Evolutionary conservation across 1,140 invertebrate species (phyloP).

Genomic region (Liolophura sinensis): DNA sequence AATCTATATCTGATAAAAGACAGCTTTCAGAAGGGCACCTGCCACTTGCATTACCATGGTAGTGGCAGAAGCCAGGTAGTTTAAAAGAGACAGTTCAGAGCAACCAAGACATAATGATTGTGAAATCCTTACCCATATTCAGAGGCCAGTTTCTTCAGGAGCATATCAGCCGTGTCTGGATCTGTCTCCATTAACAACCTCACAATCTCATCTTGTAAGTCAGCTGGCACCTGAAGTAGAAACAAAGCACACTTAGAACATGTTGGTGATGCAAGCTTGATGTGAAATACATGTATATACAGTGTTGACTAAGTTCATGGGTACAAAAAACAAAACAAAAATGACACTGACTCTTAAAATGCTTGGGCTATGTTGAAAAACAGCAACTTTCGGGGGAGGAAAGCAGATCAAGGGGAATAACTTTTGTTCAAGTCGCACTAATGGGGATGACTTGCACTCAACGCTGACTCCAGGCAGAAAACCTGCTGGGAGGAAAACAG

Average conservation of each 20-base stretch:
- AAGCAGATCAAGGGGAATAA: neutral
- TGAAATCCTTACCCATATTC: slow-evolving; percentile 53
- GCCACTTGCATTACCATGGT: no score
- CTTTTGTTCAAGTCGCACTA: neutral
- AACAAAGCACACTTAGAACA: neutral
- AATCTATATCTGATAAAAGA: no score
- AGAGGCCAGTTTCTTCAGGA: slow-evolving; percentile 64
- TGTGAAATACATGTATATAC: no score
- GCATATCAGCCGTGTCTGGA: slow-evolving; percentile 75
- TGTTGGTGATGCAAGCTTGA: neutral
- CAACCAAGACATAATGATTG: neutral
- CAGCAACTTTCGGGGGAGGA: neutral
- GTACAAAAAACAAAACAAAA: no score
- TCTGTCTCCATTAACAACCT: slow-evolving; percentile 80
- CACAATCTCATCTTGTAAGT: slow-evolving; percentile 82
- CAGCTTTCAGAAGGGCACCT: no score
- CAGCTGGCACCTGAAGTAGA: slow-evolving; percentile 68
- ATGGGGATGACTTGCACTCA: no score
- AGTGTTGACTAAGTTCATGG: no score
- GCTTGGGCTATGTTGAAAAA: no score
- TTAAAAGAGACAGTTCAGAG: neutral
- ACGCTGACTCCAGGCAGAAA: no score
- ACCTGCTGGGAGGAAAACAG: no score
- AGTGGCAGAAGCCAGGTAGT: neutral
- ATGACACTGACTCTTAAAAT: no score